Base-by-base conservation (phyloP, 1,140 invertebrate genomes). In the Maniola jurtina region DNA sequence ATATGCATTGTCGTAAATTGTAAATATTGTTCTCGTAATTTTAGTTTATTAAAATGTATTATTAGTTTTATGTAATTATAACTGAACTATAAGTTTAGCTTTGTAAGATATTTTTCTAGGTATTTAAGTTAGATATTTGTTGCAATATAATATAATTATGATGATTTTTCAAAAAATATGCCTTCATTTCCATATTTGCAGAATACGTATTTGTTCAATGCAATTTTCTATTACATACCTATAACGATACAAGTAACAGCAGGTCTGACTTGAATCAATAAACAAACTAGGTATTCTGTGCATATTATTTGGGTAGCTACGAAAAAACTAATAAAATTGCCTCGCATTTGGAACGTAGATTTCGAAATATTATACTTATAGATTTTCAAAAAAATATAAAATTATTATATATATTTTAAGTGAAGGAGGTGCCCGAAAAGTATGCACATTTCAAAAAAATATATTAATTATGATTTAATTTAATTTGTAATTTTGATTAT, bases 301-400 rank as follows among this genome's bases (percentile, higher is more conserved):
- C 77, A 83, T 81, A 85, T 80, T 82, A 68, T 86, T 86, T 75
- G 77, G 70, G 77, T 68, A 42, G 45, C 72, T 76, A 75, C 72
- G 48, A 77, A 77, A 72, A 82, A 86, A 85, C 84, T 86, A 87
- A 79, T 86, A 84, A 89, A 86, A 89, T 89, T 88, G 79, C 88
- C 88, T 90, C 88, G 88, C 88, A 90, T 90, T 90, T 88, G 88
- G 88, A 86, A 90, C 81, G 84, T 88, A 88, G 84, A 88, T 86
- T 89, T 89, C 86, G 83, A 89, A 88, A 82, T 80, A 83, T 77
- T 83, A 83, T 84, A 85, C 75, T 77, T 84, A 81, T 80, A 86
- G 77, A 80, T 81, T 86, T 85, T 86, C 76, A 79, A 84, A 87
- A 88, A 77, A 79, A 57, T 57, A 57, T 57, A 80, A 84, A 84